Conservation (phyloP, 2,797 vertebrate genomes). For the Melanotaenia boesemani region DNA sequence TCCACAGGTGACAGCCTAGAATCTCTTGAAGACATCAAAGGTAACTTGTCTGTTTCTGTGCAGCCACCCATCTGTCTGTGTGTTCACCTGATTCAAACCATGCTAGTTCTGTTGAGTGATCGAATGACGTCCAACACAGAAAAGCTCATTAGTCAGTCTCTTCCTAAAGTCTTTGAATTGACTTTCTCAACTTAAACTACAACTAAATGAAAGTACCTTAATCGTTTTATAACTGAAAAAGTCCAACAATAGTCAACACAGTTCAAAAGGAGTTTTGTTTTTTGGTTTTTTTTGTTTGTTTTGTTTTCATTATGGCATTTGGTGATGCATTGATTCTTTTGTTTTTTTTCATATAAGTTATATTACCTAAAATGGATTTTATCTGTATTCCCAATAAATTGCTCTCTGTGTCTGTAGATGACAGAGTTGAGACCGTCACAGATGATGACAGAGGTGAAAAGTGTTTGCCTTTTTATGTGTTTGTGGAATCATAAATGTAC, state of each 20-base stretch:
- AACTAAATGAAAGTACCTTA: not conserved
- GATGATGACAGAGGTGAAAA: not conserved
- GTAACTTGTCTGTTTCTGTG: not conserved
- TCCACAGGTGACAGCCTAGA: not conserved
- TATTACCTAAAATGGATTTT: not conserved
- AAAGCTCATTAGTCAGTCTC: not conserved
- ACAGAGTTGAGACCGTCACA: not conserved
- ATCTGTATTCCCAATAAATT: not conserved
- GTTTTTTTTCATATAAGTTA: not conserved
- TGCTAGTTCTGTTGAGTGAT: not conserved
- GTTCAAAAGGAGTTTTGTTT: not conserved
- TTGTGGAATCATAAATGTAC: not conserved
- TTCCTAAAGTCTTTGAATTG: not conserved
- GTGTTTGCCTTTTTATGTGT: not conserved
- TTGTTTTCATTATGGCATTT: not conserved
- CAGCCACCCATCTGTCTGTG: not conserved
- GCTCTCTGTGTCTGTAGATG: not conserved
- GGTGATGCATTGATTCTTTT: not conserved
- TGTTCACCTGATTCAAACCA: not conserved
- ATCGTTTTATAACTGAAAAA: not conserved
- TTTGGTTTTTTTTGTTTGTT: too few relatives aligned
- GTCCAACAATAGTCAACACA: not conserved
- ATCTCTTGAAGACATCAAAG: slow-evolving; percentile 8
- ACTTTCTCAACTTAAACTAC: not conserved
- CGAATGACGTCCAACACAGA: not conserved